Evolutionary conservation across 2,113 vertebrate genomes (phyloP), one percentile per base, ranked within the genome.

Genomic region (Hydropotes inermis): DNA sequence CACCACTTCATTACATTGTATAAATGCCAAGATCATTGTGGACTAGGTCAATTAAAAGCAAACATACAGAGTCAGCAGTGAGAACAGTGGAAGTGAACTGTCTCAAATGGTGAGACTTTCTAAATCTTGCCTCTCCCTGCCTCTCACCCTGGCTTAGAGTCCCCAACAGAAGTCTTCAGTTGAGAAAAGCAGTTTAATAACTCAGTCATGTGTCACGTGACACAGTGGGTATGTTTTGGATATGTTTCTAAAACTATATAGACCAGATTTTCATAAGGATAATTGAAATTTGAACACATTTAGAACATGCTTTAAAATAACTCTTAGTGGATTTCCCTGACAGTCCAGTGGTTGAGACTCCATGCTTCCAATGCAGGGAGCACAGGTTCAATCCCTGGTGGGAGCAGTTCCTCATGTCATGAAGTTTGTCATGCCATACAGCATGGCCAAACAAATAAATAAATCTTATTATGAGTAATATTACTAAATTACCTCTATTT

Each of bases 211-310:
- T 47, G 57, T 94, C 89, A 74, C 28, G 15, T 60, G 64, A 88
- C 43, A 36, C 79, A 52, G 19, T 84, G 67, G 57, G 45, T 94
- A 76, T 60, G 33, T 89, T 78, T 74, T 25, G 23, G n/a, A 82
- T 78, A 45, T 27, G 19, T 89, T 64, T 97, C 58, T 94, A 83
- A 89, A 97, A 96, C 30, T 83, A 27, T 79, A 95, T 61, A 82
- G 93, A 90, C 14, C 54, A 45, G 21, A 91, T 57, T 94, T 91
- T 84, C 82, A 58, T 52, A 85, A 85, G 74, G 86, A 50, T 23
- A 47, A 78, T 33, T 82, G 21, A 95, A 92, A 94, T 89, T 67
- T 83, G 74, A 91, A 78, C 54, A 95, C 58, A 95, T 89, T 84
- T 43, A 76, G 61, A 64, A 43, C 52, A 61, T 36, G 79, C 30